phyloP scores from a whole-genome alignment of 2,797 vertebrate species.

The Choloepus didactylus region DNA sequence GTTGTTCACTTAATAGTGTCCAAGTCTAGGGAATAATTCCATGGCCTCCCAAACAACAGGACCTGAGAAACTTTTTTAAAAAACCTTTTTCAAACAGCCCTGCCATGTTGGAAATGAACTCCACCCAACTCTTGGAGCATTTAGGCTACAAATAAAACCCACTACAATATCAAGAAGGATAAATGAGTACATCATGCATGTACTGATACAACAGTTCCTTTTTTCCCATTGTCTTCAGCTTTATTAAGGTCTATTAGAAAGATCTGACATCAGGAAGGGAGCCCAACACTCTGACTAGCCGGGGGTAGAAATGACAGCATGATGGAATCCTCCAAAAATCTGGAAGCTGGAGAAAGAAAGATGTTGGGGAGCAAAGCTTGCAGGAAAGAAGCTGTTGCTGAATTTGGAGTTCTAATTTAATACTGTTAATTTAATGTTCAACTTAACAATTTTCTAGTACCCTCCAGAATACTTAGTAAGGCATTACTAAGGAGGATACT shows the following conservation, averaged over 20 bases:
- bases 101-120: background rate
- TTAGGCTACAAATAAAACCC: background rate
- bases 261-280: background rate
- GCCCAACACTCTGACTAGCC: background rate
- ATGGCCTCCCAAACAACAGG: background rate
- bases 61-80: background rate
- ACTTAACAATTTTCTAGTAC: background rate
- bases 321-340: constrained; percentile 1
- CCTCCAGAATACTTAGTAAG: background rate
- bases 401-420: constrained; percentile 20
- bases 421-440: background rate
- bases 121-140: background rate
- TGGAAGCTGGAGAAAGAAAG: background rate
- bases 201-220: background rate
- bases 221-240: background rate
- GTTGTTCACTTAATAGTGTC: background rate
- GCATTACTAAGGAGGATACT: background rate
- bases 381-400: background rate
- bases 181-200: background rate
- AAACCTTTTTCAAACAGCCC: background rate
- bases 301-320: background rate
- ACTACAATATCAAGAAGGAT: background rate
- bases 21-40: background rate
- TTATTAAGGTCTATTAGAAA: background rate
- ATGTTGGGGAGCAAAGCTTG: background rate